A percentile compares a stretch with the other conserved stretches of the same genome.
Conservation (phyloP, 1,140 invertebrate species). For the Drosophila repleta region DNA sequence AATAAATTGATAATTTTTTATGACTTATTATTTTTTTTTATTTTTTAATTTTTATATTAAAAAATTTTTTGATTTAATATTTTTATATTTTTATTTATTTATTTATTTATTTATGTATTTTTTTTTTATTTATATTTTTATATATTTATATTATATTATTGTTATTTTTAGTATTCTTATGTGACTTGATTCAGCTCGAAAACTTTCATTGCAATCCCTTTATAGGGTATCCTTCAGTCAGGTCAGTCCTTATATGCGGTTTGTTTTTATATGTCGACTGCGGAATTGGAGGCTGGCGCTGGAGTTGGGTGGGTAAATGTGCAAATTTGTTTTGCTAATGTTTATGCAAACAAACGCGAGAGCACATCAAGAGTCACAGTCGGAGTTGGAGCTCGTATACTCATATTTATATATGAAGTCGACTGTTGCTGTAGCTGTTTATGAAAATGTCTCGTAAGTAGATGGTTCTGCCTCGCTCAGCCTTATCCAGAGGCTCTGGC, state of each 20-base stretch:
- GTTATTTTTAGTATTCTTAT: too few species aligned
- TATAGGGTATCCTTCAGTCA: constrained; percentile 27
- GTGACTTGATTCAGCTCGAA: too few species aligned
- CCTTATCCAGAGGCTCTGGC: constrained; percentile 4
- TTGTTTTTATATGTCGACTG: constrained; percentile 72
- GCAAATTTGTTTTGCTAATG: constrained; percentile 82
- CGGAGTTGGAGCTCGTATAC: constrained; percentile 18
- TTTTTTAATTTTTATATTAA: too few species aligned
- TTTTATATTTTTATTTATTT: too few species aligned
- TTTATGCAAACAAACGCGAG: constrained; percentile 76
- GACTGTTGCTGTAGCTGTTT: constrained; percentile 59
- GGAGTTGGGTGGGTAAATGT: constrained; percentile 62
- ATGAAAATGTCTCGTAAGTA: constrained; percentile 73
- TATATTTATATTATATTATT: too few species aligned
- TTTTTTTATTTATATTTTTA: too few species aligned
- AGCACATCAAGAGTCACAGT: constrained; percentile 46
- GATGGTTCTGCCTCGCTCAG: constrained; percentile 20
- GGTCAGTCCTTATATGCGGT: constrained; percentile 48
- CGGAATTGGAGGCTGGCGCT: constrained; percentile 32
- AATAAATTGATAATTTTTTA: too few species aligned
- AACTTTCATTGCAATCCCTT: too few species aligned
- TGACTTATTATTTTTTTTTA: too few species aligned
- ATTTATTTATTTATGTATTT: too few species aligned
- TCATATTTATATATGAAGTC: constrained; percentile 42
- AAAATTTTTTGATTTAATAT: too few species aligned